Conservation (phyloP, 1,140 invertebrate genomes). For the Periplaneta americana region DNA sequence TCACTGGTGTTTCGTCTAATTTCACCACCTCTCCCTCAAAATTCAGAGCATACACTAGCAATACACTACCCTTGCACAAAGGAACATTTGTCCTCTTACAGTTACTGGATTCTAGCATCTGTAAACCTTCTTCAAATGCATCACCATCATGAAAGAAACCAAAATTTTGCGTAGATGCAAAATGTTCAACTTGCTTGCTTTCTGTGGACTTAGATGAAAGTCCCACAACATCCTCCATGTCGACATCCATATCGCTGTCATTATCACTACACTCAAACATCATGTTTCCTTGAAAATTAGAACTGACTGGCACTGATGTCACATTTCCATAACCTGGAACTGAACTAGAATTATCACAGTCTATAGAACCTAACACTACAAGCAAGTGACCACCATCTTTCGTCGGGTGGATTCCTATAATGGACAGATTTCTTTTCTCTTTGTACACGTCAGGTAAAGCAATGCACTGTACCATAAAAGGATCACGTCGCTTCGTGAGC, state of each 20-base stretch:
- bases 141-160: conserved; percentile 2
- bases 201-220: background rate
- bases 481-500: conserved; percentile 17
- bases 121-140: background rate
- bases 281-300: background rate
- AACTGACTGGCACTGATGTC: background rate
- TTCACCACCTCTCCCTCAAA: conserved; percentile 28
- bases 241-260: conserved; percentile 37
- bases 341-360: conserved; percentile 1
- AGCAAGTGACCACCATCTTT: conserved; percentile 58
- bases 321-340: background rate
- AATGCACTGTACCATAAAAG: conserved; percentile 37
- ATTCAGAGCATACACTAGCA: conserved; percentile 53
- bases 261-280: background rate
- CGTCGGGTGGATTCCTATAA: conserved; percentile 54
- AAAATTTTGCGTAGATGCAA: background rate
- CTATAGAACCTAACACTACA: conserved; percentile 47
- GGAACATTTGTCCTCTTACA: background rate
- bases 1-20: conserved; percentile 4
- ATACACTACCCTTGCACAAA: conserved; percentile 26
- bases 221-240: conserved; percentile 34
- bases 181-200: background rate
- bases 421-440: conserved; percentile 36
- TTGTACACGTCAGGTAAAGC: conserved; percentile 29
- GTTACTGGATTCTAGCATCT: background rate